Evolutionary conservation across 1,140 invertebrate species (phyloP).

Genomic region (Solenopsis fugax): DNA sequence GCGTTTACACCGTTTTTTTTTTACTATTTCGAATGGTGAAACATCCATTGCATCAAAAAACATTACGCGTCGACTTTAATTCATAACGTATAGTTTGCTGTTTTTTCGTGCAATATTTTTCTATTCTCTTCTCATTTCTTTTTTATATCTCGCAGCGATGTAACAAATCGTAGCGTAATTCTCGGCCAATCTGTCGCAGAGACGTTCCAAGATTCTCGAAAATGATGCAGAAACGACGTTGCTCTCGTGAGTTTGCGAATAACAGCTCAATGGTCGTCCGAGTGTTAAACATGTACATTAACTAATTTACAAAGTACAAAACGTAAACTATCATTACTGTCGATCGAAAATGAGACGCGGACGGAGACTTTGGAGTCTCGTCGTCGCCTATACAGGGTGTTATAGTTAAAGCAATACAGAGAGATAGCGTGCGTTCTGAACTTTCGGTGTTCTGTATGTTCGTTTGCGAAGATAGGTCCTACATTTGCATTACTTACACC

Average conservation of each 20-base stretch:
- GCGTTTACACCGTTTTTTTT: neutral
- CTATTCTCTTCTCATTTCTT: neutral
- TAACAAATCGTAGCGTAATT: conserved; percentile 13
- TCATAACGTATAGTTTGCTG: neutral
- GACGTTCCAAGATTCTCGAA: neutral
- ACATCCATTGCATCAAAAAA: conserved; percentile 7
- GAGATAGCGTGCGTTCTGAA: conserved; percentile 44
- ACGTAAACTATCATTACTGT: conserved; percentile 25
- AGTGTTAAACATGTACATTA: conserved; percentile 45
- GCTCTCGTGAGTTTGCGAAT: neutral
- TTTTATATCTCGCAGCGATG: neutral
- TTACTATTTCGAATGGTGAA: neutral
- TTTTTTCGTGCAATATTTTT: conserved; percentile 41
- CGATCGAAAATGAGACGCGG: neutral
- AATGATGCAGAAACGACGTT: neutral
- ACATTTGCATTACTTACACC: conserved; percentile 75
- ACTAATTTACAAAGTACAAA: conserved; percentile 57
- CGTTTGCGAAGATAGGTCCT: conserved; percentile 65
- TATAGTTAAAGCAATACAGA: conserved; percentile 56
- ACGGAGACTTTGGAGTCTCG: conserved; percentile 19
- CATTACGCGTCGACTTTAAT: conserved; percentile 31
- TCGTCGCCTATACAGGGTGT: conserved; percentile 63
- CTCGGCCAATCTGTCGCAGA: neutral
- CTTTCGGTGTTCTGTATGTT: conserved; percentile 65
- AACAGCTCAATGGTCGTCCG: conserved; percentile 6